Percentiles rank a stretch among this genome's conserved stretches.
Conservation (phyloP, 2,888 invertebrate species). For the Calameuta idolon region DNA sequence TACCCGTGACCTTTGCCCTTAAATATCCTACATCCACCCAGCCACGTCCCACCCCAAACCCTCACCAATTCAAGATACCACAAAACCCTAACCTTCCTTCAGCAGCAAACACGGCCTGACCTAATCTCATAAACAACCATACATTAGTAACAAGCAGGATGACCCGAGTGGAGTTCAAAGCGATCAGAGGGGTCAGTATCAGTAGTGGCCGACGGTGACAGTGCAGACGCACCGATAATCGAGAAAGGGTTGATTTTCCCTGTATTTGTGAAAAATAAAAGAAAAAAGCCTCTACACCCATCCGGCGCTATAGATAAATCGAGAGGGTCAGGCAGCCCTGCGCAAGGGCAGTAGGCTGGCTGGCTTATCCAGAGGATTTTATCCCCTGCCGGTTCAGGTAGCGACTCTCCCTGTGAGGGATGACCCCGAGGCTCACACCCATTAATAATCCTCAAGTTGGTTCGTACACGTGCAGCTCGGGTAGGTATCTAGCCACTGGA, state of each 20-base stretch:
- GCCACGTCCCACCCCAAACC: background rate
- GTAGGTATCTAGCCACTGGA: constrained; percentile 17
- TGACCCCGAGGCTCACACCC: constrained; percentile 15
- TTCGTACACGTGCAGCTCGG: constrained; percentile 4
- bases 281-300: background rate
- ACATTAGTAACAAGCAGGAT: background rate
- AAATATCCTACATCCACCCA: background rate
- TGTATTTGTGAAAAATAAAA: background rate
- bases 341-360: background rate
- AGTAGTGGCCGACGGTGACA: background rate
- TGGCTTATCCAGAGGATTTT: constrained; percentile 11
- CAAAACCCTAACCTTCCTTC: background rate
- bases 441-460: constrained; percentile 29
- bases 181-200: background rate
- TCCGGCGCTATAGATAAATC: background rate
- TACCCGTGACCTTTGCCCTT: background rate
- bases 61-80: background rate
- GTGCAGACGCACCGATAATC: background rate
- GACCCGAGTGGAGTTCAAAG: background rate
- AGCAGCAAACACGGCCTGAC: background rate
- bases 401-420: constrained; percentile 10
- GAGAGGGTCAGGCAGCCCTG: background rate
- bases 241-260: background rate
- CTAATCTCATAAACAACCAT: background rate
- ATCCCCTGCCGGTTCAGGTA: constrained; percentile 10